These are phyloP conservation scores for Poecilus cupreus DNA, from an alignment of 2,888 invertebrate species.

Conservation along the genomic window DNA sequence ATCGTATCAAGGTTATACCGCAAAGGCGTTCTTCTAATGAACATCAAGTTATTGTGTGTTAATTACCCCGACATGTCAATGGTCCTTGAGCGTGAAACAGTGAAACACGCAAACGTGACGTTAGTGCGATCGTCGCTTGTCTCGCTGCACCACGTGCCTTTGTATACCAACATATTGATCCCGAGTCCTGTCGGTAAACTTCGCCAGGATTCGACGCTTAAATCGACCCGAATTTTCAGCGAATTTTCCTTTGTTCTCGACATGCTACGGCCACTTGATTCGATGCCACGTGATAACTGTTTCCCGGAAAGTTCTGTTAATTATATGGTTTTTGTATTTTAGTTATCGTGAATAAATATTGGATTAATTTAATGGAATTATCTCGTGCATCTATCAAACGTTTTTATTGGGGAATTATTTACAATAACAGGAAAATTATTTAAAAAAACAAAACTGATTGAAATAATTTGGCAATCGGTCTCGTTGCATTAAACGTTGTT, in stretches of 20 bases:
- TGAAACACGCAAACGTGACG: slow-evolving; percentile 33
- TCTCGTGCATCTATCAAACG: no score
- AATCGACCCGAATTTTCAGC: slow-evolving; percentile 52
- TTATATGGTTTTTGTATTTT: background rate
- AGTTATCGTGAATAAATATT: no score
- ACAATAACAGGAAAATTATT: no score
- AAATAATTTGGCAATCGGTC: no score
- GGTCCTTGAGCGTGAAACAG: slow-evolving; percentile 28
- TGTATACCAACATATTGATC: slow-evolving; percentile 69
- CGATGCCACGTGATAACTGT: slow-evolving; percentile 4
- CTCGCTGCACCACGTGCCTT: slow-evolving; percentile 64
- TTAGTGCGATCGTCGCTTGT: slow-evolving; percentile 26
- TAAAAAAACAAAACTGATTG: no score
- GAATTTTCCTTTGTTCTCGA: slow-evolving; percentile 48
- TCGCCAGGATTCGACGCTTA: slow-evolving; percentile 31
- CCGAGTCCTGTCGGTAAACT: slow-evolving; percentile 23
- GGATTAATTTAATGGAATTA: no score
- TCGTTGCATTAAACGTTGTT: no score
- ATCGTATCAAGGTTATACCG: slow-evolving; percentile 7
- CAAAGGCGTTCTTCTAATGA: background rate
- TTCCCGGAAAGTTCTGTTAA: background rate
- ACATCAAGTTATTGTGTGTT: slow-evolving; percentile 29
- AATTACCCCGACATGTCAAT: slow-evolving; percentile 24
- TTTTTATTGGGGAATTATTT: no score
- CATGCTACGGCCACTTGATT: background rate